These are phyloP conservation scores for Hydropsyche tenuis DNA, from an alignment of 1,140 invertebrate genomes.

Conservation along the genomic window DNA sequence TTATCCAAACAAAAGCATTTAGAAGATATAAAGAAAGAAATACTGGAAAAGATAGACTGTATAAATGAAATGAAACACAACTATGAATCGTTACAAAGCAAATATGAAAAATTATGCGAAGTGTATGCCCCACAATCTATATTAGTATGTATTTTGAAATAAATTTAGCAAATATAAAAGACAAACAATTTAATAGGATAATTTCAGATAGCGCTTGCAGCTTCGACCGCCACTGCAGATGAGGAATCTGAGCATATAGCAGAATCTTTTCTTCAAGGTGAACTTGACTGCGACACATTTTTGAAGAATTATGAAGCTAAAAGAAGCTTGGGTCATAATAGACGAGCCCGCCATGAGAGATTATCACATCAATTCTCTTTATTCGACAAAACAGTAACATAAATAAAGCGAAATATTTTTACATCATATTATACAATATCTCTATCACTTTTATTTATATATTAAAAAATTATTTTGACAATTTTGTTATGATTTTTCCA, in stretches of 20 bases:
- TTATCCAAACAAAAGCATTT: conserved; percentile 71
- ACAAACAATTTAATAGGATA: no score
- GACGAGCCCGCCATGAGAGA: conserved; percentile 79
- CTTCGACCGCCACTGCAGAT: conserved; percentile 72
- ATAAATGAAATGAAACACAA: conserved; percentile 73
- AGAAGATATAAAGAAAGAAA: conserved; percentile 66
- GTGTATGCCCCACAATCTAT: conserved; percentile 77
- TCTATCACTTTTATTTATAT: no score
- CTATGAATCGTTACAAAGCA: conserved; percentile 71
- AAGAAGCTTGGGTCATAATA: conserved; percentile 71
- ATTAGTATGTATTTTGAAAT: conserved; percentile 62
- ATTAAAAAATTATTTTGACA: no score
- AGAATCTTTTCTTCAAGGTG: conserved; percentile 75
- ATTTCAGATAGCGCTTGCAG: conserved; percentile 62
- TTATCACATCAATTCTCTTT: conserved; percentile 71
- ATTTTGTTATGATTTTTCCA: no score
- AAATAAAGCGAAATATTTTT: no score
- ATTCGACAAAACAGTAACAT: conserved; percentile 52
- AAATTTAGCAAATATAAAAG: no score
- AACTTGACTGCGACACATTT: conserved; percentile 78
- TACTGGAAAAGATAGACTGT: conserved; percentile 69
- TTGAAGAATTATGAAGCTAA: conserved; percentile 72
- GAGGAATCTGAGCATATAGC: conserved; percentile 77
- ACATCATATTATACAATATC: no score
- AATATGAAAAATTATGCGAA: conserved; percentile 74